phyloP scores from a whole-genome alignment of 2,888 invertebrate species.

The Noctua comes region DNA sequence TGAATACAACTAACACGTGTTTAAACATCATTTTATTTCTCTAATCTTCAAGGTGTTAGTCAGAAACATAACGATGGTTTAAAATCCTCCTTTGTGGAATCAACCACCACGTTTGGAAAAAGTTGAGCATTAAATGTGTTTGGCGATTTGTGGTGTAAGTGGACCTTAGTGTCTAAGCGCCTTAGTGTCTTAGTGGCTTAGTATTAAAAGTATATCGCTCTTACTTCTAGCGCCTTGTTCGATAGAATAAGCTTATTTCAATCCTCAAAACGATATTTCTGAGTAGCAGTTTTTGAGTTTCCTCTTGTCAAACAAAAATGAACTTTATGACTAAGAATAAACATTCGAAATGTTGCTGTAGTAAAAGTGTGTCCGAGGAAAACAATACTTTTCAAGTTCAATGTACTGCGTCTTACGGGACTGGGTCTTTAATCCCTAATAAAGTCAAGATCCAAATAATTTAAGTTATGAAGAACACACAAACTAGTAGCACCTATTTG shows the following conservation, averaged over 20 bases:
- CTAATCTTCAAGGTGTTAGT: not conserved
- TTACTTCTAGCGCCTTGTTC: conserved; percentile 13
- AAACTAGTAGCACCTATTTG: conserved; percentile 10
- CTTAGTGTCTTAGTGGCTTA: not conserved
- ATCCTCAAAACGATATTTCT: conserved; percentile 8
- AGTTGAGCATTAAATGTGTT: too few species aligned
- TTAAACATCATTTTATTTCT: not conserved
- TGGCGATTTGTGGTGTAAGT: not conserved
- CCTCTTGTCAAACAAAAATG: conserved; percentile 1
- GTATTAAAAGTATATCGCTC: not conserved
- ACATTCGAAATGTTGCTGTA: not conserved
- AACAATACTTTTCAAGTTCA: conserved; percentile 61
- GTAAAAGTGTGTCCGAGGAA: conserved; percentile 8
- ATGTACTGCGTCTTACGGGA: conserved; percentile 58
- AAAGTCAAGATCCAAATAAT: conserved; percentile 55
- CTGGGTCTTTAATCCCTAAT: conserved; percentile 65
- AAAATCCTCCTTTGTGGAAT: too few species aligned
- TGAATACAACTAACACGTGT: not conserved
- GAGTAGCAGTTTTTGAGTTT: not conserved
- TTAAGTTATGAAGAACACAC: conserved; percentile 35
- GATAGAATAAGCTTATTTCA: conserved; percentile 24
- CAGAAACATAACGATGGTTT: not conserved
- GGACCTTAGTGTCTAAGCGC: not conserved
- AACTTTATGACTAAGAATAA: not conserved
- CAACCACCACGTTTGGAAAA: too few species aligned